These are phyloP conservation scores for Antedon mediterranea DNA, from an alignment of 53 echinoderm and acorn worm genomes.

Conservation along the genomic window DNA sequence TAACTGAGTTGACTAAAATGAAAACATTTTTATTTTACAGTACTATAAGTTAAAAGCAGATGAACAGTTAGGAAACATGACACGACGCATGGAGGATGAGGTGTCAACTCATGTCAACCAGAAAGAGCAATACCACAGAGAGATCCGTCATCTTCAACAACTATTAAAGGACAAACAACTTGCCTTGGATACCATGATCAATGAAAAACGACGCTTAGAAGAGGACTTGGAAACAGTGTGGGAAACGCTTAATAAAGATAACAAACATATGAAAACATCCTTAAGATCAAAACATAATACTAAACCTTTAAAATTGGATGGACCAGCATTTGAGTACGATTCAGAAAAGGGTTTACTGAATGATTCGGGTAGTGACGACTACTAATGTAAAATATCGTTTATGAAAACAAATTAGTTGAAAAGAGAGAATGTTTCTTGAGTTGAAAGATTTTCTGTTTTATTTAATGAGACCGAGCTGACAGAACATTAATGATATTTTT, in stretches of 20 bases:
- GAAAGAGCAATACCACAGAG: constrained; percentile 63
- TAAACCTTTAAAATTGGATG: neutral
- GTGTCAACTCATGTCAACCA: constrained; percentile 45
- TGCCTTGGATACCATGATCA: constrained; percentile 44
- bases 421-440: too few species aligned
- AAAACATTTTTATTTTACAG: constrained; percentile 16
- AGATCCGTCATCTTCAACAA: constrained; percentile 61
- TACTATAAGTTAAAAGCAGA: constrained; percentile 64
- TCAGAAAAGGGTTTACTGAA: neutral
- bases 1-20: neutral
- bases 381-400: too few species aligned
- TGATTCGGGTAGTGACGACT: neutral
- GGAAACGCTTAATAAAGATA: constrained; percentile 81
- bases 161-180: constrained; percentile 66
- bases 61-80: constrained; percentile 46
- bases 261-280: constrained; percentile 50
- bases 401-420: too few species aligned
- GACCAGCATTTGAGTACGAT: neutral
- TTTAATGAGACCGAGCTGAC: too few species aligned
- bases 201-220: constrained; percentile 81
- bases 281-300: neutral
- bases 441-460: too few species aligned
- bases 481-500: too few species aligned
- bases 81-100: constrained; percentile 56
- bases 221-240: constrained; percentile 86